Conservation (phyloP, 2,113 vertebrate genomes). For the Aleadryas rufinucha region DNA sequence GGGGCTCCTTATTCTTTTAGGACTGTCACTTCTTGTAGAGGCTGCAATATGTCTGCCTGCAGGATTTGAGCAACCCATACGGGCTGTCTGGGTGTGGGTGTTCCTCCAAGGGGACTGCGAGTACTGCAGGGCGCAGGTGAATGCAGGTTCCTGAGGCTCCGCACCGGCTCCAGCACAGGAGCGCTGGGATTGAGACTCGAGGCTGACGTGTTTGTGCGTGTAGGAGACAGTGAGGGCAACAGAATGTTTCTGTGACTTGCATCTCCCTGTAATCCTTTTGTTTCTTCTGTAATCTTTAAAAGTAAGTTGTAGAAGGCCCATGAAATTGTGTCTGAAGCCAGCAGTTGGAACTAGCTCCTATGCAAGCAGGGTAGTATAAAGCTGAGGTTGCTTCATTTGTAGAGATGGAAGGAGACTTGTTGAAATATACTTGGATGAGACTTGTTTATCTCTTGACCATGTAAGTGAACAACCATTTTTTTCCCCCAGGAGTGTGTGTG, state of each 20-base stretch:
- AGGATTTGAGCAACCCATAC: background rate
- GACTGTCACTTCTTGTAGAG: background rate
- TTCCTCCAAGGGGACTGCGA: background rate
- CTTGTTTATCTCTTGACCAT: background rate
- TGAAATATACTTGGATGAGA: background rate
- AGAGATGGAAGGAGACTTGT: background rate
- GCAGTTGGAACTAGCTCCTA: background rate
- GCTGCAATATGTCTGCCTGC: conserved; percentile 26
- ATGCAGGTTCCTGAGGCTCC: background rate
- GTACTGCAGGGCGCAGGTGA: background rate
- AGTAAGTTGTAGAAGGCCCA: background rate
- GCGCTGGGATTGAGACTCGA: background rate
- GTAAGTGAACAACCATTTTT: background rate
- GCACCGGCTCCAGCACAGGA: rapidly evolving
- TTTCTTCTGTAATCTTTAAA: background rate
- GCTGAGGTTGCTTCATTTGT: background rate
- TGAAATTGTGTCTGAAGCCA: background rate
- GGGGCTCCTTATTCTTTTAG: background rate
- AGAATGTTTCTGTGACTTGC: background rate
- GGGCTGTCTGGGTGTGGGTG: background rate
- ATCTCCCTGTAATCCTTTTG: background rate
- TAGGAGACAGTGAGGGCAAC: background rate
- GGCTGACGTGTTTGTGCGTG: rapidly evolving
- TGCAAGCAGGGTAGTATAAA: background rate
- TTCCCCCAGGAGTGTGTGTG: background rate